Percentiles rank a stretch among this genome's conserved stretches.
phyloP scores from a whole-genome alignment of 2,888 invertebrate genomes.

The Macrosiphum euphorbiae region DNA sequence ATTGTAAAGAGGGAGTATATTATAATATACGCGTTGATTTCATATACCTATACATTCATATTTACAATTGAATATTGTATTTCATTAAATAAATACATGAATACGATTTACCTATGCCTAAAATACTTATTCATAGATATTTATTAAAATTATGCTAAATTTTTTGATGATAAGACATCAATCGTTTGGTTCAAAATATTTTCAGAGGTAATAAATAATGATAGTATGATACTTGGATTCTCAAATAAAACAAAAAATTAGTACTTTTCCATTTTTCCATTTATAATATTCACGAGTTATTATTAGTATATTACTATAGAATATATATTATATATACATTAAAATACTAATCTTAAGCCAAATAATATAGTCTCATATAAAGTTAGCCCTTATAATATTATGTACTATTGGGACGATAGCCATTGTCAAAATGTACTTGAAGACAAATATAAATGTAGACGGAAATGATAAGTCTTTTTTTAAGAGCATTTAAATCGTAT shows the following conservation, averaged over 20 bases:
- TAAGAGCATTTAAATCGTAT: background rate
- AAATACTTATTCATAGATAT: background rate
- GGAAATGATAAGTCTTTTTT: background rate
- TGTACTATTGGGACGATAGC: background rate
- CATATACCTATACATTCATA: slow-evolving; percentile 23
- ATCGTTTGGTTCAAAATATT: background rate
- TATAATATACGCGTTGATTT: slow-evolving; percentile 23
- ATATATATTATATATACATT: background rate
- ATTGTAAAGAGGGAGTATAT: background rate
- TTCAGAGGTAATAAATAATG: background rate
- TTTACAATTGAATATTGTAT: slow-evolving; percentile 51
- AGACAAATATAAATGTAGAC: background rate
- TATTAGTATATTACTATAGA: too few relatives aligned
- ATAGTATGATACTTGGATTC: background rate
- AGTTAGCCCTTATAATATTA: background rate
- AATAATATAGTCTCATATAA: background rate
- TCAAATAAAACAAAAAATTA: background rate
- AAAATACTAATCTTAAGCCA: background rate
- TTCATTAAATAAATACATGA: slow-evolving; percentile 23
- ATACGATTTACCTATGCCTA: background rate
- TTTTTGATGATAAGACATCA: background rate
- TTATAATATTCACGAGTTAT: background rate
- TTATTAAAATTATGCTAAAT: background rate
- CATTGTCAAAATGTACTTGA: background rate
- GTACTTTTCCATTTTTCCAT: background rate